These are phyloP conservation scores for Sebastes miniatus DNA, from an alignment of 2,797 vertebrate genomes.

Conservation along the genomic window DNA sequence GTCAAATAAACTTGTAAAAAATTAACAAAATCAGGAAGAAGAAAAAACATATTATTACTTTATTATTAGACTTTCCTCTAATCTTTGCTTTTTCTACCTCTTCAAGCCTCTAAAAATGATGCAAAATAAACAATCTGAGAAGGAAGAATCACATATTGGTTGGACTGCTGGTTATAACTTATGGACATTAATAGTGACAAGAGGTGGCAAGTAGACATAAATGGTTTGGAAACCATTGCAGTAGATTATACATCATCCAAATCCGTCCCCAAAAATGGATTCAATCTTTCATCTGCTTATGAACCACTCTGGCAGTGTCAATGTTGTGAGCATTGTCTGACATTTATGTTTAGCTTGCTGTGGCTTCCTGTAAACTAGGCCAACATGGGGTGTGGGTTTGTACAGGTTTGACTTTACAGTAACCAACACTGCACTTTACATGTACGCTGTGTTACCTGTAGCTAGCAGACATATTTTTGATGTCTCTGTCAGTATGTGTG, in stretches of 20 bases:
- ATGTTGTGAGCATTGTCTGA: slow-evolving; percentile 26
- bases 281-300: not conserved
- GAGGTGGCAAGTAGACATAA: not conserved
- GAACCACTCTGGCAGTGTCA: not conserved
- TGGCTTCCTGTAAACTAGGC: slow-evolving; percentile 47
- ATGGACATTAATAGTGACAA: not conserved
- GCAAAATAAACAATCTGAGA: not conserved
- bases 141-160: not conserved
- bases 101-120: not conserved
- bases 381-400: slow-evolving; percentile 39
- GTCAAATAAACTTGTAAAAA: not conserved
- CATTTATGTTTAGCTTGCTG: slow-evolving; percentile 41
- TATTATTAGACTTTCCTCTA: not conserved
- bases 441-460: not conserved
- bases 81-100: not conserved
- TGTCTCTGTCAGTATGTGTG: not conserved
- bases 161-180: not conserved
- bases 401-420: slow-evolving; percentile 11
- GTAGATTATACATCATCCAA: not conserved
- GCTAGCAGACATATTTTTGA: not conserved
- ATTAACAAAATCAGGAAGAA: not conserved
- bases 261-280: not conserved
- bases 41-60: not conserved
- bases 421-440: slow-evolving; percentile 5
- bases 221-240: not conserved